Base-by-base conservation (phyloP, 2,113 vertebrate species). In the Garra rufa region DNA sequence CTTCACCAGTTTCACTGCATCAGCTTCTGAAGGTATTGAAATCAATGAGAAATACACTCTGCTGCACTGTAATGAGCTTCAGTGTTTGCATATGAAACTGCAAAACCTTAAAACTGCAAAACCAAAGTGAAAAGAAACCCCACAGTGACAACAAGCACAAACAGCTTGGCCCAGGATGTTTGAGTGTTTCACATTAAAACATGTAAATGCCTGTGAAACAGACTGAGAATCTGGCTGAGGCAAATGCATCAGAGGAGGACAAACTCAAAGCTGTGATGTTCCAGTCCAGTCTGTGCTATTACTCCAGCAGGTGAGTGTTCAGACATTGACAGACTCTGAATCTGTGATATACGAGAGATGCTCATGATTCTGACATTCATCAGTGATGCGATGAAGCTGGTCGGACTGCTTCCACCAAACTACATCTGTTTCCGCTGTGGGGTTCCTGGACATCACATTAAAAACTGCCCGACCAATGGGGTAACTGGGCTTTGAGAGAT, bases 241-340 rank as follows among this genome's bases (percentile, higher is more conserved):
- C 44, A 74, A 48, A 74, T 15, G 44, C 43, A 17, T 74, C 71
- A 26, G 24, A 74, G 43, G 44, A 74, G 24, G 44, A 75, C 71
- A 75, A 75, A 48, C 46, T 74, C 26, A 74, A 30, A 70, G 67
- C 41, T 46, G 69, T 73, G 10, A 73, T 73, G 70, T 73, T 11
- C 41, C 70, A 73, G 43, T 73, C 41, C 6, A 73, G 70, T 44
- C n/a, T 43, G 41, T 46, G 43, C 11, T 73, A 44, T 44, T 73
- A 73, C 9, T 73, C n/a, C n/a, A 44, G n/a, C 21, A 44, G 41
- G 43, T 73, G 43, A 73, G 63, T 67, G 63, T 34, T 34, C 41
- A 24, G n/a, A 34, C 19, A 41, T 3, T 41, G 30, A 63, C 4
- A 6, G 24, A 0, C 24, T 28, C 0, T 63, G 10, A 26, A 63